Base-by-base conservation (phyloP, 1,140 invertebrate species). In the Nomia melanderi region DNA sequence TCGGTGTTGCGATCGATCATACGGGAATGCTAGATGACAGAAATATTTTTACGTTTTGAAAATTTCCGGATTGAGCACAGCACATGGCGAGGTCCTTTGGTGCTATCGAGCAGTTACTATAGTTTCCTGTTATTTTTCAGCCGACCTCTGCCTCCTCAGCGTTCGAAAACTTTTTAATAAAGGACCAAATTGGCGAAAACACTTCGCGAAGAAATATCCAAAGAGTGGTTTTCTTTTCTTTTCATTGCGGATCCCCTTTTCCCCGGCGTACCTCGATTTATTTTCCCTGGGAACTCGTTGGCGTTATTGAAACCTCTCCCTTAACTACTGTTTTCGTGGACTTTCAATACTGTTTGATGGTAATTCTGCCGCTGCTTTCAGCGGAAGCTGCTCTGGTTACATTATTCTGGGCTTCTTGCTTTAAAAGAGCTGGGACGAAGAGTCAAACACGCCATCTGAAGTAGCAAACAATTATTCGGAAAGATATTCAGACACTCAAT, bases 131-230 rank as follows among this genome's bases (percentile, higher is more conserved):
- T 23, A 39, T 65, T 76, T 59, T 29, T 23, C 64, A 59, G 39
- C 64, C 23, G 39, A 23, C 64, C n/a, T n/a, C 50, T 29, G 2
- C 56, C 27, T 47, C 33, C 29, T 27, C 17, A 57, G 31, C 25
- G 29, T 33, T 59, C 39, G 53, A 39, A 60, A 76, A 76, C 54
- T 76, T 76, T 76, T 76, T 76, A 76, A 76, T 76, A 76, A 76
- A 76, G 73, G 73, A 8, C 12, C 64, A 76, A 76, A 76, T 76
- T 76, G 65, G 67, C 39, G 73, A 69, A 54, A 69, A 76, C 39
- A 60, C 54, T 76, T 69, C 31, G 8, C 29, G 25, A 76, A 76
- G 64, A 76, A 76, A 76, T 76, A 69, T 76, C 54, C 69, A 17
- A 60, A 50, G 73, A 69, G 56, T 23, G 8, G 50, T 76, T 76